These are phyloP conservation scores for Catajapyx aquilonaris DNA, from an alignment of 1,140 invertebrate species.

Conservation along the genomic window DNA sequence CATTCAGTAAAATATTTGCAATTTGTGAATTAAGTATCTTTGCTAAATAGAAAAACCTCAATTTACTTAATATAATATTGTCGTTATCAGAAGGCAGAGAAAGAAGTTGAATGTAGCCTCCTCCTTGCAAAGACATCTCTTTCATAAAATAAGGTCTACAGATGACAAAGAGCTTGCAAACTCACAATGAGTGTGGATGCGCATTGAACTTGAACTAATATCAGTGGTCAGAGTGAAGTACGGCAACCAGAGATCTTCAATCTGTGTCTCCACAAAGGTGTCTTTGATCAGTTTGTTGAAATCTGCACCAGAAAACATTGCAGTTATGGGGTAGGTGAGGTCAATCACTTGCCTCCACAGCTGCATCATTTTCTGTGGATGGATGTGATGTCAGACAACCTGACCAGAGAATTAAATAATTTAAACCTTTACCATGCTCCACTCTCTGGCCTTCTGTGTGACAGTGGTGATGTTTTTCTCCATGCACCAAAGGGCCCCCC, in stretches of 20 bases:
- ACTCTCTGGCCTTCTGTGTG: conserved; percentile 82
- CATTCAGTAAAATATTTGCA: too few species aligned
- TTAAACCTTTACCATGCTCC: conserved; percentile 75
- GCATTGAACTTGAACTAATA: conserved; percentile 84
- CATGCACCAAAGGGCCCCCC: conserved; percentile 91
- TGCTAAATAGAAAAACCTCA: too few species aligned
- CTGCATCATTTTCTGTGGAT: conserved; percentile 79
- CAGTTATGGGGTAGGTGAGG: conserved; percentile 86
- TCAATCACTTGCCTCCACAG: conserved; percentile 85
- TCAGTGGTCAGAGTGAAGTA: conserved; percentile 98
- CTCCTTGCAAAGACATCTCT: too few species aligned
- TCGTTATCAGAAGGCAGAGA: too few species aligned
- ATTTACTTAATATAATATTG: too few species aligned
- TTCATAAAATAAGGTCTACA: too few species aligned
- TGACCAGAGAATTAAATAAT: too few species aligned
- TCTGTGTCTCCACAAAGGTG: conserved; percentile 80
- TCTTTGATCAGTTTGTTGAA: conserved; percentile 77
- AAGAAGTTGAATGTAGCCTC: too few species aligned
- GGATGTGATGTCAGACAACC: conserved; percentile 10
- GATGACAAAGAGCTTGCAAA: conserved; percentile 9
- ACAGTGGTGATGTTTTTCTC: conserved; percentile 78
- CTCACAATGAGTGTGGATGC: conserved; percentile 86
- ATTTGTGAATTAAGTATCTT: too few species aligned
- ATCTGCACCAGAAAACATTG: conserved; percentile 87
- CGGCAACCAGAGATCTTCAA: conserved; percentile 94